Percentiles rank a stretch among this genome's conserved stretches.
Conservation (phyloP, 2,888 invertebrate genomes). For the Axea sp. region DNA sequence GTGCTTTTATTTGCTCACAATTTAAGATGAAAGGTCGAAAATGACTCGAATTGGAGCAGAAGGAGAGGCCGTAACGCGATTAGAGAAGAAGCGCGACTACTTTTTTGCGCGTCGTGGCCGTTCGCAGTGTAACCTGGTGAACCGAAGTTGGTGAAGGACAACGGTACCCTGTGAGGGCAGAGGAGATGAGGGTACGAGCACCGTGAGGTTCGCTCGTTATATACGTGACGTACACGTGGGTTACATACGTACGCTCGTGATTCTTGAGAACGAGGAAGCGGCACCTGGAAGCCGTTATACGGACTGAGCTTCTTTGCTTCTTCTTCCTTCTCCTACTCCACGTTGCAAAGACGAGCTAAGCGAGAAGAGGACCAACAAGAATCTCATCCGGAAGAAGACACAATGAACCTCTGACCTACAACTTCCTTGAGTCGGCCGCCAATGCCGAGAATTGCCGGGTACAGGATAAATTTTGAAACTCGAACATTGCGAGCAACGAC, state of each 20-base stretch:
- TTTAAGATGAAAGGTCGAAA: slow-evolving; percentile 18
- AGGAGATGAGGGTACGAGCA: slow-evolving; percentile 53
- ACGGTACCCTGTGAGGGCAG: slow-evolving; percentile 67
- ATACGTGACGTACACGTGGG: slow-evolving; percentile 59
- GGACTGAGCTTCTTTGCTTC: slow-evolving; percentile 61
- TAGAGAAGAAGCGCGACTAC: slow-evolving; percentile 52
- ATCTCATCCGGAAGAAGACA: slow-evolving; percentile 61
- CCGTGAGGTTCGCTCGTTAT: slow-evolving; percentile 51
- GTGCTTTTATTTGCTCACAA: neutral
- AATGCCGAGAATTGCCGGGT: slow-evolving; percentile 6
- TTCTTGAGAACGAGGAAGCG: slow-evolving; percentile 70
- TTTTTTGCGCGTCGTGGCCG: slow-evolving; percentile 56
- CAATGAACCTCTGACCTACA: slow-evolving; percentile 62
- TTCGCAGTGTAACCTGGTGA: slow-evolving; percentile 66
- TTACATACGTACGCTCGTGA: slow-evolving; percentile 62
- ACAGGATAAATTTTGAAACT: slow-evolving; percentile 26
- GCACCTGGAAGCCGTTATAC: slow-evolving; percentile 69
- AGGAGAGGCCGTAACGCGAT: slow-evolving; percentile 30
- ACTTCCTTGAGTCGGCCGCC: slow-evolving; percentile 43
- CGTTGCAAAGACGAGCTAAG: slow-evolving; percentile 16
- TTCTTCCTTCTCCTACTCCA: slow-evolving; percentile 58
- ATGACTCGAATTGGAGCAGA: slow-evolving; percentile 39
- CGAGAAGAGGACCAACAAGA: slow-evolving; percentile 47
- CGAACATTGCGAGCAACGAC: neutral
- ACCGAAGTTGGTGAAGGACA: slow-evolving; percentile 69